Percentiles rank a stretch among this genome's conserved stretches.
Evolutionary conservation across 2,797 vertebrate genomes (phyloP).

Genomic region (Leucoraja ocellata): DNA sequence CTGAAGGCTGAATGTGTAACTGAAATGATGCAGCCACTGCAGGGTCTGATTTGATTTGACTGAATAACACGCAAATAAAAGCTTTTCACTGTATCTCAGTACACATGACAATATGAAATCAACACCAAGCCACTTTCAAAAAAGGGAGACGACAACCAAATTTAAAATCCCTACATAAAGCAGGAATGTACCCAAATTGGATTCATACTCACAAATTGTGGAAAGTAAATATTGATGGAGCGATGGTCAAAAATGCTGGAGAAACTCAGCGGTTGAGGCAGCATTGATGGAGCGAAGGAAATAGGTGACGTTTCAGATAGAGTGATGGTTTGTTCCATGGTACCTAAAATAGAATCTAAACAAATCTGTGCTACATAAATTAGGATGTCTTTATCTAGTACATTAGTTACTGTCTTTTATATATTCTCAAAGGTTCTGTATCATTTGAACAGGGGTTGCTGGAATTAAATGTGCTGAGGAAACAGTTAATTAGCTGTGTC

Average conservation of each 20-base stretch:
- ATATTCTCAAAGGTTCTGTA: background rate
- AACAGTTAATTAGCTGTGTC: background rate
- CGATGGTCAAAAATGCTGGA: no score
- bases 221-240: background rate
- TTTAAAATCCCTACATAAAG: background rate
- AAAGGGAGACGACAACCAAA: background rate
- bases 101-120: no score
- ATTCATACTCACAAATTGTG: background rate
- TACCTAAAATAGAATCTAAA: background rate
- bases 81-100: no score
- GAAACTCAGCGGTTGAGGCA: no score
- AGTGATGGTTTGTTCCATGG: background rate
- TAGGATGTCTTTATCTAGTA: background rate
- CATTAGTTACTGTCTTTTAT: conserved; percentile 11
- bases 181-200: background rate
- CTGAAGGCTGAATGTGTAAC: background rate
- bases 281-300: no score
- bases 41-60: no score
- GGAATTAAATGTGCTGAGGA: background rate
- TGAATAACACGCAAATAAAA: no score
- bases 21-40: background rate
- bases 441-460: conserved; percentile 6
- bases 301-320: background rate
- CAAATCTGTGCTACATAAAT: background rate
- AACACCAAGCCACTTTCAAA: background rate